Base-by-base conservation (phyloP, 2,888 invertebrate genomes). In the Glaucopsyche alexis region DNA sequence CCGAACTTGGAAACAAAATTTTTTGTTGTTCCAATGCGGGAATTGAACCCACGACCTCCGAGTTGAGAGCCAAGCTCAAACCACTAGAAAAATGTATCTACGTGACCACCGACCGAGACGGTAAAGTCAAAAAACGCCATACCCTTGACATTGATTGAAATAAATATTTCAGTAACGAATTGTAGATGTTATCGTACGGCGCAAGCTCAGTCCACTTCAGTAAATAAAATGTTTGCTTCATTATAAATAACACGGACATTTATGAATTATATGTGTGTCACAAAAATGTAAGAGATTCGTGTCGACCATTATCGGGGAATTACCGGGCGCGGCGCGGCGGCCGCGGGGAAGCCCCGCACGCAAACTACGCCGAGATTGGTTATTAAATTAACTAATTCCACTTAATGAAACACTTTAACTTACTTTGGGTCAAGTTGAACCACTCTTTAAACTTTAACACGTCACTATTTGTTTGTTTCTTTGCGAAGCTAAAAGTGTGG, bases 301-400 rank as follows among this genome's bases (percentile, higher is more conserved):
- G 69, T 47, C 69, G 67, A 67, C 19, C 67, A 19, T 47, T 42
- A 47, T 45, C 19, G 67, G 16, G 13, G 11, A 60, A 60, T 60
- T 38, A 60, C 60, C 47, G 67, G 19, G 67, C 11, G 16, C 19
- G 9, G 45, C 45, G n/a, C 45, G n/a, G 40, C 29, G 38, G 38
- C 40, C 2, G 7, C n/a, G 19, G 19, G 67, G 42, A 42, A 13
- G 67, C 66, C 66, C 42, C 45, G 45, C 67, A 45, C 42, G 19
- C 67, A 13, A n/a, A 40, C 66, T 45, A 11, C 67, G 47, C 42
- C 45, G 45, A 49, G 69, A 47, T 69, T 47, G 29, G 69, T 69
- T 69, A 69, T 29, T 49, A 47, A 47, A 49, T 47, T 47, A 69
- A 69, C 19, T 69, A 69, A 69, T 67, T 29, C 19, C 19, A 47